Conservation (phyloP, 1,140 invertebrate genomes). For the fruit fly (Drosophila melanogaster) region Release_6_plus_ISO1_MT NT_033777.3:7578001-7578500, state of each 20-base stretch:
- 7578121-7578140: neutral
- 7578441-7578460: conserved; percentile 40
- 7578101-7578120: conserved; percentile 2
- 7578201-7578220: too few relatives aligned
- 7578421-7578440: conserved; percentile 88
- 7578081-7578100: conserved; percentile 73
- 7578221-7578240: too few relatives aligned
- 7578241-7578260: too few relatives aligned
- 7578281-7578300: neutral
- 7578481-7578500: conserved; percentile 50
- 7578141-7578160: too few relatives aligned
- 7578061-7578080: conserved; percentile 46
- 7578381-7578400: conserved; percentile 89
- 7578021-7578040: conserved; percentile 63
- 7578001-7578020: conserved; percentile 44
- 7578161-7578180: too few relatives aligned
- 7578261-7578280: neutral
- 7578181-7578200: too few relatives aligned
- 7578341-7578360: conserved; percentile 74
- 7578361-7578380: conserved; percentile 74
- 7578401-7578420: conserved; percentile 90
- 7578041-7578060: conserved; percentile 58
- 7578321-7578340: conserved; percentile 30
- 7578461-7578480: conserved; percentile 20
- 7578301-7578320: neutral